Evolutionary conservation across 2,888 invertebrate genomes (phyloP), one percentile per base, ranked within the genome.

Genomic region (Luperina testacea): DNA sequence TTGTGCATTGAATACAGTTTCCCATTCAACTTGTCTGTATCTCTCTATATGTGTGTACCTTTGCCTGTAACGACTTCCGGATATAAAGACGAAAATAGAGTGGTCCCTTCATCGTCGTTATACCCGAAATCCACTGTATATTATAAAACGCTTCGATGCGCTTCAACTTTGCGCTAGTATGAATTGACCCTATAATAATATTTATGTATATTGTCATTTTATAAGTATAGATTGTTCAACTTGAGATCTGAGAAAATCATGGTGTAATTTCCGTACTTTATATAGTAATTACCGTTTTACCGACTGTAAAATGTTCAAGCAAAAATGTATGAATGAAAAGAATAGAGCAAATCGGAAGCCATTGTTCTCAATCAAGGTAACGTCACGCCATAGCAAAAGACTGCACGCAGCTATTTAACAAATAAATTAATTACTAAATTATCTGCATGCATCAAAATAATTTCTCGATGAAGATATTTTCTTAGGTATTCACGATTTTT

Each of bases 351-450:
- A 71, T 80, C 64, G 48, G 17, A 15, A 42, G 5, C 70, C 57
- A 84, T 84, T 83, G 81, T 84, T 75, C 38, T 67, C 57, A 45
- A 77, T 77, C 77, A 81, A 81, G 67, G 78, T 24, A 73, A 71
- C 38, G 15, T 45, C 72, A 81, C 67, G 77, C 68, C 27, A 75
- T 67, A 17, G 59, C 72, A 20, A 72, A 76, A 71, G 15, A 65
- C 59, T 72, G 57, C 81, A 78, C 78, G 75, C 64, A 68, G 24
- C 2, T 1, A 76, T 27, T 70, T 51, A 70, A 48, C 27, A 61
- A 71, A 77, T 17, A 73, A 70, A 72, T 72, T 64, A 38, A 73
- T 32, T 42, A 59, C 1, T 2, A 45, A 72, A 75, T 76, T 75
- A 72, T 82, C 61, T 71, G 67, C 76, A 75, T 75, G 69, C 69